These are phyloP conservation scores for Ochotona princeps DNA, from an alignment of 2,113 vertebrate genomes.

Conservation along the genomic window DNA sequence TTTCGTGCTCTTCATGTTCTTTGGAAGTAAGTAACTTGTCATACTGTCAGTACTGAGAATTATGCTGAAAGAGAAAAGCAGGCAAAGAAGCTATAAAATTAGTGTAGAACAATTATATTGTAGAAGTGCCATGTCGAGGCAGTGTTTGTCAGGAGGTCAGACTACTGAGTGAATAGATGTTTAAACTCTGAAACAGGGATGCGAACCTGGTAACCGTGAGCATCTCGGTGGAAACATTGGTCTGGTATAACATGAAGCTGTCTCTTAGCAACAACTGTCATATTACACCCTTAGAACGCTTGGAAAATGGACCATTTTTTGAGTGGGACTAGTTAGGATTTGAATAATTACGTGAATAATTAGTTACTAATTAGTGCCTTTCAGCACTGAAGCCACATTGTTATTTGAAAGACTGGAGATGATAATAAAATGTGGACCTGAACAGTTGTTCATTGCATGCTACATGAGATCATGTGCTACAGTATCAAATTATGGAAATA, in stretches of 20 bases:
- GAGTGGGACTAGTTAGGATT: background rate
- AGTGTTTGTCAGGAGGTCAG: background rate
- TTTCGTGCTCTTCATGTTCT: conserved; percentile 95
- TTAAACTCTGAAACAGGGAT: background rate
- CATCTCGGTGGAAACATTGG: background rate
- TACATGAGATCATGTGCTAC: too few relatives aligned
- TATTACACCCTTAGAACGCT: background rate
- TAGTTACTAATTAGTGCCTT: background rate
- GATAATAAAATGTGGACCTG: background rate
- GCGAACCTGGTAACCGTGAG: background rate
- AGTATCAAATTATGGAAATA: too few relatives aligned
- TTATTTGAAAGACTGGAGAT: background rate
- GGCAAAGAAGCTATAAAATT: background rate
- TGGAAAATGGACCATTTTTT: background rate
- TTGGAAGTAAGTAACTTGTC: conserved; percentile 92
- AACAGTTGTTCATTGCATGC: background rate
- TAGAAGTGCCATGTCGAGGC: background rate
- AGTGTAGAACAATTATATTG: background rate
- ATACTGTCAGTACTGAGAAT: background rate
- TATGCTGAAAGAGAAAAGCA: background rate
- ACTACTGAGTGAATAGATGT: background rate
- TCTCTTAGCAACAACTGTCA: background rate
- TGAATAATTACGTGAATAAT: background rate
- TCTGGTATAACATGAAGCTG: background rate
- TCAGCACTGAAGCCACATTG: conserved; percentile 20